Percentiles rank a stretch among this genome's conserved stretches.
These are phyloP conservation scores for Caenorhabditis angaria DNA, from an alignment of 2,888 invertebrate species.

Conservation along the genomic window DNA sequence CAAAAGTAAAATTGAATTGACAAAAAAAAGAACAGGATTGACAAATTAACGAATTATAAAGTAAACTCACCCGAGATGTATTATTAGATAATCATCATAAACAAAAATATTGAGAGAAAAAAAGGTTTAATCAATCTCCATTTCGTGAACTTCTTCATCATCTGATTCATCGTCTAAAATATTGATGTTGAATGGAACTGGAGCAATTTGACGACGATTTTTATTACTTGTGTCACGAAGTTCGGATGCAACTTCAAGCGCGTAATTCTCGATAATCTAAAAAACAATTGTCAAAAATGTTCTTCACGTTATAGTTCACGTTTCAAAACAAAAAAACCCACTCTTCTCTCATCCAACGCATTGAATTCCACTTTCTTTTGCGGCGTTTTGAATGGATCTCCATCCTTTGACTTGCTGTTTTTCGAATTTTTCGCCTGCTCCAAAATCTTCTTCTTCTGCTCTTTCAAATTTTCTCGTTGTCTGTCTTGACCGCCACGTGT, in stretches of 20 bases:
- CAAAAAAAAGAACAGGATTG: no score
- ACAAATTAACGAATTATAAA: no score
- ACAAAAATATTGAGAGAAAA: neutral
- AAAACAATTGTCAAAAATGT: constrained; percentile 11
- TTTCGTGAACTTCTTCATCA: neutral
- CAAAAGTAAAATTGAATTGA: no score
- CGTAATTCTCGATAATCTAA: constrained; percentile 61
- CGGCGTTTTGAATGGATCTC: constrained; percentile 39
- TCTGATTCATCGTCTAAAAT: constrained; percentile 45
- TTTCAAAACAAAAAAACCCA: constrained; percentile 13
- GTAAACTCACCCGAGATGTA: no score
- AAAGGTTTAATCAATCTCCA: neutral
- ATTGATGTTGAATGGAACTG: constrained; percentile 58
- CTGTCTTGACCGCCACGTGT: constrained; percentile 34
- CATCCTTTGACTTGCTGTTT: constrained; percentile 3
- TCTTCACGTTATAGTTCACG: constrained; percentile 2
- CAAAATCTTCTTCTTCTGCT: constrained; percentile 17
- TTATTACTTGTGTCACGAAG: constrained; percentile 40
- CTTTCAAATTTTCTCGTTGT: constrained; percentile 23
- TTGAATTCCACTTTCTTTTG: constrained; percentile 42
- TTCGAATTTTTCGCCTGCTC: constrained; percentile 7
- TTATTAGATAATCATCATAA: no score
- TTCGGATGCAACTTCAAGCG: constrained; percentile 57
- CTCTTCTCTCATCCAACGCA: constrained; percentile 50
- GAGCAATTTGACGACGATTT: constrained; percentile 50